phyloP scores from a whole-genome alignment of 2,888 invertebrate species.

The Drosophila melanosoma region DNA sequence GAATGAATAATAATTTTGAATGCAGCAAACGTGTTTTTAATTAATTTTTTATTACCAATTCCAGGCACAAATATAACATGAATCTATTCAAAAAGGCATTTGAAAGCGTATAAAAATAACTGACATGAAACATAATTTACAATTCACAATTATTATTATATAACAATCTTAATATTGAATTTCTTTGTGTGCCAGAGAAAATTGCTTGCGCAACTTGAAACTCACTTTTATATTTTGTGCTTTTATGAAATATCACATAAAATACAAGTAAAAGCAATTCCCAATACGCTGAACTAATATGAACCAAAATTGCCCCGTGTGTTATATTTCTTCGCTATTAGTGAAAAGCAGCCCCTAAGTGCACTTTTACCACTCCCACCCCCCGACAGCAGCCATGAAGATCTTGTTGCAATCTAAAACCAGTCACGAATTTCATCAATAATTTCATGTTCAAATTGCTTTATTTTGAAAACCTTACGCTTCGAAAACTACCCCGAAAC shows the following conservation, averaged over 20 bases:
- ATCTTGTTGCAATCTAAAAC: slow-evolving; percentile 40
- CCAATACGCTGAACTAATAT: slow-evolving; percentile 4
- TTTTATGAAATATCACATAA: neutral
- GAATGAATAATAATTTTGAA: neutral
- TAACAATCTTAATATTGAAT: neutral
- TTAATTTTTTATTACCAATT: neutral
- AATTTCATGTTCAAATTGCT: slow-evolving; percentile 47
- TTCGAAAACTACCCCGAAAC: slow-evolving; percentile 34
- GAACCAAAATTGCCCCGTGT: neutral
- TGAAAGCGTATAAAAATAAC: neutral
- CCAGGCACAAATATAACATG: neutral
- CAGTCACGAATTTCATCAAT: slow-evolving; percentile 42
- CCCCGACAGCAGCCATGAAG: neutral
- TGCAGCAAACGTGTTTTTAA: neutral
- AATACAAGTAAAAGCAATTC: neutral
- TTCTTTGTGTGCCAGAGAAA: neutral
- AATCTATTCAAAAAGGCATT: neutral
- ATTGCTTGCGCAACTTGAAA: neutral
- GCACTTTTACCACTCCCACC: slow-evolving; percentile 24
- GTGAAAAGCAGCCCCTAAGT: slow-evolving; percentile 46
- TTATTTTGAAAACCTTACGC: slow-evolving; percentile 33
- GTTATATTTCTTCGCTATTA: slow-evolving; percentile 19
- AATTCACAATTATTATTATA: neutral
- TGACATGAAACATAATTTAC: neutral
- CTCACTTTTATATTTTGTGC: no score